Base-by-base conservation (phyloP, 1,140 invertebrate genomes). In the Ruditapes philippinarum region DNA sequence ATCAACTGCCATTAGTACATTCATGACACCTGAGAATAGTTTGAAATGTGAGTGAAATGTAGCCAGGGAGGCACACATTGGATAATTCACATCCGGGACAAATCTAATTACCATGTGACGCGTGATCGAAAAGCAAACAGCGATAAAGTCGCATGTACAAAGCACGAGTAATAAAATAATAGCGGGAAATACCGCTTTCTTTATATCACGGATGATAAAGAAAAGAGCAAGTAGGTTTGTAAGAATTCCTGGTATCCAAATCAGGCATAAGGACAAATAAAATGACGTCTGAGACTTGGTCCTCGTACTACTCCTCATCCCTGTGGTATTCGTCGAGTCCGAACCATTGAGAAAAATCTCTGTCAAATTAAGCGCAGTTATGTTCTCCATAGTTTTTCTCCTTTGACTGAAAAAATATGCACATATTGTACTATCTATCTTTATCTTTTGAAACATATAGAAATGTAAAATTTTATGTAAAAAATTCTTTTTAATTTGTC, bases 161-260 rank as follows among this genome's bases (percentile, higher is more conserved):
- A 89, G 45, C 11, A 89, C 87, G 11, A 81, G 49, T 17, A 89
- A 65, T 11, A 89, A 54, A 1, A 89, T 11, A 31, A 89, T 81
- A 9, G 87, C 87, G 0, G 87, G 87, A 54, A 89, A 89, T 11
- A 89, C 25, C 1, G 87, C 87, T 80, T 89, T 81, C 62, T 60
- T 51, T 33, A 89, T 51, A 42, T 89, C 87, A 40, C 79, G 42
- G 9, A 82, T 81, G 25, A 89, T 89, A 40, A 89, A 74, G 28
- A 45, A 42, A 19, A 89, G 25, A 5, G 79, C 76, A 14, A 89
- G 28, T 9, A 51, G 17, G 33, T 89, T 89, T 38, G 65, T 89
- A n/a, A 89, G 3, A 40, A 89, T 33, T 38, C 87, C 87, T 12
- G 87, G 87, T 33, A 82, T 42, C 33, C 45, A 73, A 0, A 86